These are phyloP conservation scores for Lepidurus apus DNA, from an alignment of 1,140 invertebrate genomes.

Conservation along the genomic window DNA sequence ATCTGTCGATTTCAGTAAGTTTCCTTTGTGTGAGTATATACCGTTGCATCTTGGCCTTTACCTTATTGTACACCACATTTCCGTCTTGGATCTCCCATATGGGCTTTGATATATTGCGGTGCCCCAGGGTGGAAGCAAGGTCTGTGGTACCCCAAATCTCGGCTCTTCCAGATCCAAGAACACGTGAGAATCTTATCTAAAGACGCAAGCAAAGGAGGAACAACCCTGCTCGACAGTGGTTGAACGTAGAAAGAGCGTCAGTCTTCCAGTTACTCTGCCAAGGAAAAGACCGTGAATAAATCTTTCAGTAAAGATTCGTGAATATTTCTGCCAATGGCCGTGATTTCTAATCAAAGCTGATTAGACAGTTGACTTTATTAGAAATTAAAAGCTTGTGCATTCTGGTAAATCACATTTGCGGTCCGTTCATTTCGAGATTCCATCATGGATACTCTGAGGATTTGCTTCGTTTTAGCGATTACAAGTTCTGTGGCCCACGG, in stretches of 20 bases:
- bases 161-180: background rate
- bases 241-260: background rate
- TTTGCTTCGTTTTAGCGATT: background rate
- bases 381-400: too few species aligned
- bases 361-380: too few species aligned
- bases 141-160: background rate
- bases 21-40: background rate
- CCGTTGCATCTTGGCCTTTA: constrained; percentile 2
- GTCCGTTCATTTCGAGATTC: too few species aligned
- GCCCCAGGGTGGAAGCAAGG: background rate
- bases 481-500: background rate
- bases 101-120: background rate
- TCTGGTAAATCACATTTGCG: too few species aligned
- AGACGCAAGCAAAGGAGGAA: background rate
- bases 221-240: background rate
- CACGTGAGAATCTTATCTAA: background rate
- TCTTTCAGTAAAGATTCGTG: too few species aligned
- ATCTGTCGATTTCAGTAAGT: background rate
- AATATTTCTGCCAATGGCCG: too few species aligned
- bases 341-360: too few species aligned
- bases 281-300: background rate
- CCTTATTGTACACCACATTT: background rate
- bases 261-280: background rate
- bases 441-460: too few species aligned
- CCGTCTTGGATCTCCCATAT: background rate